phyloP scores from a whole-genome alignment of 1,140 invertebrate genomes.

The Tetragonula clypearis region DNA sequence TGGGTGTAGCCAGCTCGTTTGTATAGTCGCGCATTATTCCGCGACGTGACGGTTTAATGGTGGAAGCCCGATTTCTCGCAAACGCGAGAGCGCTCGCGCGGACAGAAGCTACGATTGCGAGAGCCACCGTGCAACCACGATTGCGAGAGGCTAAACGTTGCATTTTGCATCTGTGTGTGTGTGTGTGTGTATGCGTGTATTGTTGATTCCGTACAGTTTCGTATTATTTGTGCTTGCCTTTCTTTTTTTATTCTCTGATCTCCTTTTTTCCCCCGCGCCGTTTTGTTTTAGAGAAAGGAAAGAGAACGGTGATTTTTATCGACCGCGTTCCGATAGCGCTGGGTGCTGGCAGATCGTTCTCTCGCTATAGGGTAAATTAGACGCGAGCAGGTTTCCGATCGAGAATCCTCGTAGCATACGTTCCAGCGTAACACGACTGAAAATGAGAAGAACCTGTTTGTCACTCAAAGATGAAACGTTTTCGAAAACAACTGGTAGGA shows the following conservation, averaged over 20 bases:
- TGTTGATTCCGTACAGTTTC: background rate
- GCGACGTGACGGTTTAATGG: conserved; percentile 63
- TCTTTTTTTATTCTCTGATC: background rate
- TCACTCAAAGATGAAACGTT: too few species aligned
- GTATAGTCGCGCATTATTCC: conserved; percentile 63
- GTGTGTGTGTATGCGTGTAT: background rate
- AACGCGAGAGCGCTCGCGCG: conserved; percentile 4
- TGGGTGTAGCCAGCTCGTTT: conserved; percentile 64
- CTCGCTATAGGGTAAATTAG: background rate
- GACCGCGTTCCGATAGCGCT: background rate
- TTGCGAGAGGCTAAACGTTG: conserved; percentile 31
- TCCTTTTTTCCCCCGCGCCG: background rate
- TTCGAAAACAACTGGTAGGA: too few species aligned
- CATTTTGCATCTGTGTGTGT: background rate
- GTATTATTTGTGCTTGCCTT: conserved; percentile 15
- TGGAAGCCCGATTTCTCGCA: conserved; percentile 57
- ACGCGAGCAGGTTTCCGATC: background rate
- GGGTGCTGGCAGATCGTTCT: background rate
- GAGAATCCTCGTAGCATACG: background rate
- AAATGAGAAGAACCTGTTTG: background rate
- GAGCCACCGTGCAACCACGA: conserved; percentile 5
- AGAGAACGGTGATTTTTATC: background rate
- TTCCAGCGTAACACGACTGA: background rate
- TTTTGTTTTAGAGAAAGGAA: background rate
- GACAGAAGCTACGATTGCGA: conserved; percentile 49